phyloP scores from a whole-genome alignment of 2,797 vertebrate species.

The Gymnodraco acuticeps region DNA sequence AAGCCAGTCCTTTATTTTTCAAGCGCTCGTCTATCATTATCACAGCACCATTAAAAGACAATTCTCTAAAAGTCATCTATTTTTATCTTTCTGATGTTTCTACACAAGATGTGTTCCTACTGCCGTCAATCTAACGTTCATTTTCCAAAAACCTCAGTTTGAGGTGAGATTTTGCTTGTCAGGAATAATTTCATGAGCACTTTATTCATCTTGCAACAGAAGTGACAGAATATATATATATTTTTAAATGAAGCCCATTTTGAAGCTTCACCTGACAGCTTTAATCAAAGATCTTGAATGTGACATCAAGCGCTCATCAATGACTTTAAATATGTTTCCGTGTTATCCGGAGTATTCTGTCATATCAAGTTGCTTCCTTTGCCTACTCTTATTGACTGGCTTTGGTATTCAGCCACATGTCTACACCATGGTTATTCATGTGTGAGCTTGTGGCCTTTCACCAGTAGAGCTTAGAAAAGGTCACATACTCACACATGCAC shows the following conservation, averaged over 20 bases:
- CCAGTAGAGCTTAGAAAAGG: slow-evolving; percentile 65
- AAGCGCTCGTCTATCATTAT: slow-evolving; percentile 11
- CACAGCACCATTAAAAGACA: slow-evolving; percentile 12
- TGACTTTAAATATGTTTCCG: slow-evolving; percentile 14
- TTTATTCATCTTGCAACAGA: neutral
- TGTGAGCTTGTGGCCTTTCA: slow-evolving; percentile 70
- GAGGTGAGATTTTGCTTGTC: slow-evolving; percentile 6
- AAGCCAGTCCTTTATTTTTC: too few species aligned
- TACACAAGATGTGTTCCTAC: neutral
- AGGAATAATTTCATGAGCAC: neutral
- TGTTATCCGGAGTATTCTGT: slow-evolving; percentile 42
- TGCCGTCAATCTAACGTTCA: neutral
- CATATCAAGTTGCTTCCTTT: slow-evolving; percentile 61
- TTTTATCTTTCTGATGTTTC: slow-evolving; percentile 29
- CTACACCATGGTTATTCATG: slow-evolving; percentile 68
- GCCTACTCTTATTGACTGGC: slow-evolving; percentile 52
- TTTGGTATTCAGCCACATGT: slow-evolving; percentile 65
- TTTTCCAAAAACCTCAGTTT: neutral
- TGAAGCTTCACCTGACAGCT: slow-evolving; percentile 31
- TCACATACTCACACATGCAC: neutral
- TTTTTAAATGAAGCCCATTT: neutral
- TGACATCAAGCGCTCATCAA: slow-evolving; percentile 11
- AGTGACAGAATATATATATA: neutral
- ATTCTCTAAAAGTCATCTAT: slow-evolving; percentile 19
- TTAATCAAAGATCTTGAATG: slow-evolving; percentile 23